phyloP scores from a whole-genome alignment of 2,888 invertebrate species.

The Caradrina kadenii region DNA sequence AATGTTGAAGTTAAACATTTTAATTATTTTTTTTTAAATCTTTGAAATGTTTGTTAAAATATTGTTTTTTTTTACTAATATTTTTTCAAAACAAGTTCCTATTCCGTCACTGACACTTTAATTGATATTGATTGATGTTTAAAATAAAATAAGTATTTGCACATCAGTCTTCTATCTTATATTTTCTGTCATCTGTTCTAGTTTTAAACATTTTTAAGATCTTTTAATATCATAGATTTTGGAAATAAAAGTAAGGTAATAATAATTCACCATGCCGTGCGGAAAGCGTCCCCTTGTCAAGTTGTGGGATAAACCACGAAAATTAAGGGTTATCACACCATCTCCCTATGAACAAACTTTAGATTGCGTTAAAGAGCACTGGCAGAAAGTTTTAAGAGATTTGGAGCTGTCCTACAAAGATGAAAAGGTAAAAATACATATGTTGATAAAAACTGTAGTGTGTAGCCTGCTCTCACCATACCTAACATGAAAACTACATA shows the following conservation, averaged over 20 bases:
- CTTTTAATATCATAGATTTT: constrained; percentile 1
- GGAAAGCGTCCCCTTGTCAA: constrained; percentile 80
- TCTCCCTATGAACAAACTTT: constrained; percentile 85
- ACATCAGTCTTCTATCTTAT: not conserved
- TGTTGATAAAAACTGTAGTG: not conserved
- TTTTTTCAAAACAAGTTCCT: constrained; percentile 13
- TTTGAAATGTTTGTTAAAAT: not conserved
- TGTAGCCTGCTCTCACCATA: not conserved
- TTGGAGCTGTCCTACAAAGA: constrained; percentile 85
- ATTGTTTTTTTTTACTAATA: not conserved
- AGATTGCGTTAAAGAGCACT: constrained; percentile 83
- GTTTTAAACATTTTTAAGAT: not conserved
- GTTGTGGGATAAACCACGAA: constrained; percentile 80
- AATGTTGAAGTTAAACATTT: too few relatives aligned
- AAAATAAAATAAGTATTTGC: constrained; percentile 35
- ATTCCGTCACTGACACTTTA: constrained; percentile 13
- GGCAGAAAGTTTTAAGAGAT: constrained; percentile 81
- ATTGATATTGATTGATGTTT: constrained; percentile 20
- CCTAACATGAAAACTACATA: not conserved
- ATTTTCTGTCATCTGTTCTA: not conserved
- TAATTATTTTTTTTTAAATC: not conserved
- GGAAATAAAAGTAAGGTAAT: not conserved
- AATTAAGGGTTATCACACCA: constrained; percentile 75
- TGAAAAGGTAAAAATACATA: constrained; percentile 75
- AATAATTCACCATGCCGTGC: constrained; percentile 76